phyloP scores from a whole-genome alignment of 1,140 invertebrate species.

The Apis mellifera region DNA sequence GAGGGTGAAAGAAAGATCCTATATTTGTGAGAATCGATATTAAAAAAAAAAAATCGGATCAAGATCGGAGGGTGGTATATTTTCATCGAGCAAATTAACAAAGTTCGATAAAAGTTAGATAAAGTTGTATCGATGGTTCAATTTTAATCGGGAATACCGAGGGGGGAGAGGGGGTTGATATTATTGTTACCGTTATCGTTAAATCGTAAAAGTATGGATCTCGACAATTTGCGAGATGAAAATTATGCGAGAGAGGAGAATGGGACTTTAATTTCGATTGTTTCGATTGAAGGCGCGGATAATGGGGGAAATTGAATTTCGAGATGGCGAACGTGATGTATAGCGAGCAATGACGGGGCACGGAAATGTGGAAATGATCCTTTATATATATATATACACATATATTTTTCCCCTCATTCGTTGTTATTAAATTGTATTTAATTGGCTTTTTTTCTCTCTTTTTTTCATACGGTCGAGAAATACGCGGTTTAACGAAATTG shows the following conservation, averaged over 20 bases:
- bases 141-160: neutral
- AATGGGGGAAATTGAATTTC: neutral
- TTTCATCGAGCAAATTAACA: too few species aligned
- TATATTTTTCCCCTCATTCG: neutral
- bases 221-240: neutral
- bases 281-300: neutral
- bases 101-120: too few species aligned
- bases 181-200: neutral
- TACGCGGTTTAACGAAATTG: neutral
- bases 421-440: neutral
- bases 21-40: too few species aligned
- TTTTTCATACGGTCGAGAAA: neutral
- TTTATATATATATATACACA: neutral
- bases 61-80: too few species aligned
- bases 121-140: neutral
- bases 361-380: neutral
- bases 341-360: neutral
- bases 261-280: slow-evolving; percentile 9
- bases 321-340: neutral
- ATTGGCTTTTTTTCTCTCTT: neutral
- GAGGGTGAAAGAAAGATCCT: too few species aligned
- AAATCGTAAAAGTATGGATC: neutral
- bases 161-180: neutral
- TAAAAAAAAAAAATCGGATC: too few species aligned
- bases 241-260: slow-evolving; percentile 1